Evolutionary conservation across 2,113 vertebrate species (phyloP).

Genomic region (Pterocles burchelli): DNA sequence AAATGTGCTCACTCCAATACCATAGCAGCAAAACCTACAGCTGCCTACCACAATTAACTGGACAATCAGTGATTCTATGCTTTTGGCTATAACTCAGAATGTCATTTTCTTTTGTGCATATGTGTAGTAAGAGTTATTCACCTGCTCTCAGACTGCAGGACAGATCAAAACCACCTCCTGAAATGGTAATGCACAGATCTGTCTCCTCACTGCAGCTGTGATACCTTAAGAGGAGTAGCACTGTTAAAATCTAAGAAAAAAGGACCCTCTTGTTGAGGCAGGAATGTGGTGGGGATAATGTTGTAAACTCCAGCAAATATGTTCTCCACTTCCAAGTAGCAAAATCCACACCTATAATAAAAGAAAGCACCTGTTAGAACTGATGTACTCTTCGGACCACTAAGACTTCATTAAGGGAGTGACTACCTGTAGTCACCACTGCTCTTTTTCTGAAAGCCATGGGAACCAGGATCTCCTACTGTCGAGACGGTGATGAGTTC

Average conservation of each 20-base stretch:
- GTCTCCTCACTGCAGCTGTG: slow-evolving; percentile 88
- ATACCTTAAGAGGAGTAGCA: slow-evolving; percentile 80
- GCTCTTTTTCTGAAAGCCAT: slow-evolving; percentile 84
- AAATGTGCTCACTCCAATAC: background rate
- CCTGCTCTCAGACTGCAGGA: background rate
- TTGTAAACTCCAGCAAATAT: slow-evolving; percentile 91
- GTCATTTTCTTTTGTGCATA: background rate
- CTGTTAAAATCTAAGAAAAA: slow-evolving; percentile 97
- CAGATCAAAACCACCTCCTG: background rate
- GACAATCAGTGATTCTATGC: background rate
- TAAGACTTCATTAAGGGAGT: background rate
- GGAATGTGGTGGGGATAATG: slow-evolving; percentile 92
- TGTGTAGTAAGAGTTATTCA: background rate
- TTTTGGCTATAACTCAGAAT: background rate
- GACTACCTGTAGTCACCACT: slow-evolving; percentile 96
- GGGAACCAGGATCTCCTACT: slow-evolving; percentile 82
- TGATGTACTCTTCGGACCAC: background rate
- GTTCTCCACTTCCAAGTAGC: slow-evolving; percentile 90
- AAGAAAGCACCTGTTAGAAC: slow-evolving; percentile 19
- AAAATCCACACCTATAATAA: slow-evolving; percentile 90
- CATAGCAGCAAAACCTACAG: background rate
- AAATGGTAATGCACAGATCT: background rate
- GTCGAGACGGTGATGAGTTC: slow-evolving; percentile 87
- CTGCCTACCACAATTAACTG: background rate
- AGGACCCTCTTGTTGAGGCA: slow-evolving; percentile 96